Percentiles rank a stretch among this genome's conserved stretches.
Conservation (phyloP, 2,888 invertebrate genomes). For the Raillietiella orientalis region DNA sequence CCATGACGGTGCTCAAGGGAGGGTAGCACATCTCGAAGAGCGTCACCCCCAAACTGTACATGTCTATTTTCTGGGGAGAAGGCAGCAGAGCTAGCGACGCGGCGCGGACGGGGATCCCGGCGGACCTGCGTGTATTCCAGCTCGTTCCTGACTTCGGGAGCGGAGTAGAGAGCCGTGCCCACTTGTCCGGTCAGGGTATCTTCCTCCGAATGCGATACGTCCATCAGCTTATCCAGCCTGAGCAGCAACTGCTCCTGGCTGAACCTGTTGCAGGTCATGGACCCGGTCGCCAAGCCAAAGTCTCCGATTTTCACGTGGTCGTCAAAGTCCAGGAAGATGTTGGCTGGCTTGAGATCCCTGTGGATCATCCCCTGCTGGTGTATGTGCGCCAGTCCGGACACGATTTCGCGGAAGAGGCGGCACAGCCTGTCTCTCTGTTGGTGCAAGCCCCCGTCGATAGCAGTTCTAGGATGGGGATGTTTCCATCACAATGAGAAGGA, state of each 20-base stretch:
- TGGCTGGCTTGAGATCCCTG: constrained; percentile 24
- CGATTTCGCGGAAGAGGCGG: constrained; percentile 76
- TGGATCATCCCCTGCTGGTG: constrained; percentile 42
- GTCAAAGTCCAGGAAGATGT: constrained; percentile 63
- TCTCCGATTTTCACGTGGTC: constrained; percentile 95
- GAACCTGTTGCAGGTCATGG: neutral
- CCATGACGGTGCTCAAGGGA: constrained; percentile 57
- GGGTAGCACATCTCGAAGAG: constrained; percentile 82
- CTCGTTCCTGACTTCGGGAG: constrained; percentile 36
- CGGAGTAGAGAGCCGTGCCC: constrained; percentile 79
- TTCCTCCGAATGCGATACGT: no score
- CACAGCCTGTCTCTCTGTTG: constrained; percentile 46
- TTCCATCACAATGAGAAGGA: constrained; percentile 8
- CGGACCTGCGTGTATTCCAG: neutral
- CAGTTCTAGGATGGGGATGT: no score
- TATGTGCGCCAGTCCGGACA: constrained; percentile 64
- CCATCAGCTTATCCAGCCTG: no score
- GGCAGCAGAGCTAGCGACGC: constrained; percentile 3
- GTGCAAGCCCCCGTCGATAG: constrained; percentile 50
- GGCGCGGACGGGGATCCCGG: constrained; percentile 15
- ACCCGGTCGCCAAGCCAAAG: constrained; percentile 69
- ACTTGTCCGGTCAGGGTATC: constrained; percentile 34
- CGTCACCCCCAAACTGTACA: constrained; percentile 61
- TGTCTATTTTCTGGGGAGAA: constrained; percentile 25
- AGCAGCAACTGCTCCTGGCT: no score